Evolutionary conservation across 2,888 invertebrate genomes (phyloP), one percentile per base, ranked within the genome.

Genomic region (Lydus trimaculatus): DNA sequence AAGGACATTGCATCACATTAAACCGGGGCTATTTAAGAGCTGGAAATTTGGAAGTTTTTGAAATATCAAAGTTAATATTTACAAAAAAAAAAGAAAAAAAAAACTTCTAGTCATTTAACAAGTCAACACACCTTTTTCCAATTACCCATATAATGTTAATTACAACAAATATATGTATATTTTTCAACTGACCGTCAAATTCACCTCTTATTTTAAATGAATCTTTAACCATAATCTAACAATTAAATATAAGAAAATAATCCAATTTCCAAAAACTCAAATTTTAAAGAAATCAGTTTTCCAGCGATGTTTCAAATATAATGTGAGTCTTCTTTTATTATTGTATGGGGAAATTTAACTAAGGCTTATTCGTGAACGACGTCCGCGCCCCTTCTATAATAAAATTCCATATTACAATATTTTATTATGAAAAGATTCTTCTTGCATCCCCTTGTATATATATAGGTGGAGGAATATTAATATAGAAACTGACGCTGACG

Each of bases 401-500:
- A 48, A 48, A 75, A 73, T 71, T 71, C 20, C 70, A 58, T 61
- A 64, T 71, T 73, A 69, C 71, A 71, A 67, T 70, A 70, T 67
- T 67, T 20, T 20, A 71, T 71, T 67, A 64, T 68, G 64, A 70
- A 72, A 71, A 67, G 72, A 73, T 69, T 67, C 70, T 67, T n/a
- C 48, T 20, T 48, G 2, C 20, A 43, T n/a, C 48, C 48, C 48
- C 48, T 20, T 67, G 64, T 71, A 2, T 33, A 11, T 36, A 36
- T 36, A 43, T 43, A 43, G 36, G 36, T 36, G 36, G 13, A 36
- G 36, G 1, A 36, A n/a, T 43, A 43, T 70, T 72, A 74, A 64
- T 71, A 74, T 72, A 73, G 75, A 77, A 77, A 75, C 71, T 72
- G 69, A 71, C 75, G 75, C 76, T 15, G 17, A 43, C 76, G 78